Evolutionary conservation across 2,888 invertebrate species (phyloP).

Genomic region (Tinea semifulvella): DNA sequence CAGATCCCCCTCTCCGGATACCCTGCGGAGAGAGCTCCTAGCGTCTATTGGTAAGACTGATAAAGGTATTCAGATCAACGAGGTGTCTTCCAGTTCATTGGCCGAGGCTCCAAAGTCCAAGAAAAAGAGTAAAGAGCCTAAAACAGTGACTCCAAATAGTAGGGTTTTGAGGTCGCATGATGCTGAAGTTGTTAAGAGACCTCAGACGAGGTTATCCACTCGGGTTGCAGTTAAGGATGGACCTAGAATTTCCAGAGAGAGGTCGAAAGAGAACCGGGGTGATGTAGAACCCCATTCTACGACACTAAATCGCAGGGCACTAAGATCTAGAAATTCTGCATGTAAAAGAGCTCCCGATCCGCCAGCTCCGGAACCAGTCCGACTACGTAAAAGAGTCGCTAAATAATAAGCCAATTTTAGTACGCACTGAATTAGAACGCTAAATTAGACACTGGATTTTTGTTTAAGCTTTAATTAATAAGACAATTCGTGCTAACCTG

Average conservation of each 20-base stretch:
- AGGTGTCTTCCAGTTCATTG: conserved; percentile 71
- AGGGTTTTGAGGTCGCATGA: conserved; percentile 58
- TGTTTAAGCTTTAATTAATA: no score
- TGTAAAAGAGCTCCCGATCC: conserved; percentile 20
- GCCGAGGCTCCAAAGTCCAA: conserved; percentile 42
- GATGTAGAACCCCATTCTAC: conserved; percentile 21
- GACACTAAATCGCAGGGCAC: conserved; percentile 24
- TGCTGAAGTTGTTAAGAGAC: conserved; percentile 21
- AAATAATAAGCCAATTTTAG: no score
- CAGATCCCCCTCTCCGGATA: conserved; percentile 21
- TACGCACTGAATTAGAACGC: no score
- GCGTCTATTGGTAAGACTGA: conserved; percentile 21
- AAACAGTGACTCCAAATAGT: conserved; percentile 27
- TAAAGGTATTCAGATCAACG: conserved; percentile 71
- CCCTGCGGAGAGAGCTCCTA: conserved; percentile 14
- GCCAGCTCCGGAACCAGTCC: conserved; percentile 19
- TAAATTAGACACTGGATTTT: no score
- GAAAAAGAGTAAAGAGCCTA: conserved; percentile 18
- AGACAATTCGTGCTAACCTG: no score
- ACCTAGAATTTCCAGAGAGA: conserved; percentile 23
- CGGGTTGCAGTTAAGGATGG: background rate
- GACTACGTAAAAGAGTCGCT: background rate
- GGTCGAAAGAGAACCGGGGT: conserved; percentile 57
- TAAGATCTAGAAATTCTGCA: conserved; percentile 34
- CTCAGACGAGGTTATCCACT: conserved; percentile 18